Conservation (phyloP, 2,797 vertebrate species). For the Gymnocypris eckloni region DNA sequence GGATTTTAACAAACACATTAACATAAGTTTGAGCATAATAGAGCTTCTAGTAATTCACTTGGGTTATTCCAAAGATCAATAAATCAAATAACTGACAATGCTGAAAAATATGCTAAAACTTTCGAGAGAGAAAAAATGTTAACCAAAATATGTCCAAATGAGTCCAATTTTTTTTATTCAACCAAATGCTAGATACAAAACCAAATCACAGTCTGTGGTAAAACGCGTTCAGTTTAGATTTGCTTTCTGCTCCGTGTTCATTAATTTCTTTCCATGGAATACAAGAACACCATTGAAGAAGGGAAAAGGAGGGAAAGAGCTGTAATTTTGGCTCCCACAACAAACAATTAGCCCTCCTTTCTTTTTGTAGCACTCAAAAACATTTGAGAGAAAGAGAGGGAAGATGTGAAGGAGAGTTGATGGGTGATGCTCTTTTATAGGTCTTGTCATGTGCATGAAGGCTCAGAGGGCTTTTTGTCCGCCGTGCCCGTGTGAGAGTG, state of each 20-base stretch:
- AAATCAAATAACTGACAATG: background rate
- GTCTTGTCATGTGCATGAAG: constrained; percentile 78
- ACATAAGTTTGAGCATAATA: background rate
- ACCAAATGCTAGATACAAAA: background rate
- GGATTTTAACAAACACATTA: background rate
- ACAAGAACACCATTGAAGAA: constrained; percentile 66
- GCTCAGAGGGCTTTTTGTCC: constrained; percentile 69
- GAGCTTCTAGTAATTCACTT: background rate
- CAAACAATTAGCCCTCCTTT: constrained; percentile 69
- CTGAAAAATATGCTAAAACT: background rate
- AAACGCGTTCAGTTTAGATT: constrained; percentile 7
- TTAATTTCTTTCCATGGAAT: constrained; percentile 57
- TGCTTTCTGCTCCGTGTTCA: constrained; percentile 42
- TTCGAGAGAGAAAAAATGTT: background rate
- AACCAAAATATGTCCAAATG: background rate
- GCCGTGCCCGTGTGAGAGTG: constrained; percentile 69
- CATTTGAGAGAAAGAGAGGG: constrained; percentile 56
- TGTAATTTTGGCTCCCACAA: constrained; percentile 67
- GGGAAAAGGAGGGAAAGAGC: constrained; percentile 50
- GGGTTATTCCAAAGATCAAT: background rate
- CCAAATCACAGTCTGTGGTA: background rate
- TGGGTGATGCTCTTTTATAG: constrained; percentile 78
- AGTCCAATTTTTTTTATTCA: too few species aligned
- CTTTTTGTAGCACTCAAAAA: constrained; percentile 59
- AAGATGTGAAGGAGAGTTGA: constrained; percentile 68